Evolutionary conservation across 2,888 invertebrate species (phyloP), one percentile per base, ranked within the genome.

Genomic region (Lumbricus terrestris): DNA sequence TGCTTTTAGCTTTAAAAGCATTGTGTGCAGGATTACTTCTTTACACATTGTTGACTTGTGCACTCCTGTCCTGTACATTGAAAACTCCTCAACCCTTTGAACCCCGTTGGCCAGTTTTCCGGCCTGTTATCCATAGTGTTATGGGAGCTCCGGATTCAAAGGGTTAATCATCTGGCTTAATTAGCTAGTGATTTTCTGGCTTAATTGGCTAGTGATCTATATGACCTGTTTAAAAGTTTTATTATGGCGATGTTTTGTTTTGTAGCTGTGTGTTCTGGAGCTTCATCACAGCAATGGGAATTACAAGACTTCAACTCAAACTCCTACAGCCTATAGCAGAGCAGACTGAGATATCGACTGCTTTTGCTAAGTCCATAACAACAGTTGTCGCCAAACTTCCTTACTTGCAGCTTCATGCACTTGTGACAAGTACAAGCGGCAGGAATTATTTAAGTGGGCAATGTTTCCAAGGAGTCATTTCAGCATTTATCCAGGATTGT

Each of bases 281-380:
- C 37, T 34, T 29, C 85, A 34, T 85, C 85, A 85, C 85, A 85
- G 35, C 85, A 34, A 15, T 85, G 85, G 85, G 35, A 85, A 37
- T 37, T 85, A 85, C 85, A 85, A 34, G 85, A 85, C 85, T 85
- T 85, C 16, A 35, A 85, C 85, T 85, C 37, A 35, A 35, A 85
- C 35, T 34, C 85, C 4, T 85, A 85, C 85, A 29, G 23, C 83
- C 35, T 83, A 83, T 83, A 83, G 35, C 83, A 35, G 83, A n/a
- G n/a, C n/a, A n/a, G n/a, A n/a, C n/a, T 85, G 85, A 69, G 69
- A 69, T 11, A 69, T 69, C 1, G n/a, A n/a, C n/a, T 54, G 54
- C 54, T 69, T 69, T 69, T n/a, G 69, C n/a, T 69, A 16, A 16
- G 1, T 47, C 69, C 69, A n/a, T n/a, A n/a, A 69, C 69, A n/a